Percentiles rank a stretch among this genome's conserved stretches.
Conservation (phyloP, 2,797 vertebrate species). For the Bucorvus abyssinicus region DNA sequence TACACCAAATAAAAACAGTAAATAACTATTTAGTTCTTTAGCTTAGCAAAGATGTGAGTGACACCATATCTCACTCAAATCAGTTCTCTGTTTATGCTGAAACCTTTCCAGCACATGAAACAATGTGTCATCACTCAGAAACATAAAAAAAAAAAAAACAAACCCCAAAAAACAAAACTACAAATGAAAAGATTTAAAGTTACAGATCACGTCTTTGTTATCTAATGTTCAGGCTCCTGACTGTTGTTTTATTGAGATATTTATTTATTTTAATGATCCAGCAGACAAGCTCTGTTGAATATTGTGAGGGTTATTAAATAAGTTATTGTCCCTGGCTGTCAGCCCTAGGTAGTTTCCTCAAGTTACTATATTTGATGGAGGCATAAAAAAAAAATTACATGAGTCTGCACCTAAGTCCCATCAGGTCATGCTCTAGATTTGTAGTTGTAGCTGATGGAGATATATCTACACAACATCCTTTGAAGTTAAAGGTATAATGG, state of each 20-base stretch:
- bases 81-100: background rate
- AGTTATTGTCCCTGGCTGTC: background rate
- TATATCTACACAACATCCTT: background rate
- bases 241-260: background rate
- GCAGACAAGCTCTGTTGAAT: background rate
- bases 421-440: background rate
- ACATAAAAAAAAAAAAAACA: background rate
- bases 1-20: background rate
- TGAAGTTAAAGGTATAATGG: background rate
- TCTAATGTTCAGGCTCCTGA: background rate
- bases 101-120: background rate
- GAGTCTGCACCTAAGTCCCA: background rate
- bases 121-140: background rate
- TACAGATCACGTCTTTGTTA: background rate
- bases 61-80: background rate
- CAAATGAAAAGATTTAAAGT: background rate
- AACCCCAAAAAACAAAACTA: background rate
- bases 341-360: background rate
- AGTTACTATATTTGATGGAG: background rate
- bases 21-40: background rate
- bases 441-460: background rate
- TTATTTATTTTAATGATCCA: background rate
- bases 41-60: background rate
- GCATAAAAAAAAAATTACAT: background rate
- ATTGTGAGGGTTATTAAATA: background rate